Evolutionary conservation across 2,888 invertebrate species (phyloP), one percentile per base, ranked within the genome.

Genomic region (Uloborus plumipes): DNA sequence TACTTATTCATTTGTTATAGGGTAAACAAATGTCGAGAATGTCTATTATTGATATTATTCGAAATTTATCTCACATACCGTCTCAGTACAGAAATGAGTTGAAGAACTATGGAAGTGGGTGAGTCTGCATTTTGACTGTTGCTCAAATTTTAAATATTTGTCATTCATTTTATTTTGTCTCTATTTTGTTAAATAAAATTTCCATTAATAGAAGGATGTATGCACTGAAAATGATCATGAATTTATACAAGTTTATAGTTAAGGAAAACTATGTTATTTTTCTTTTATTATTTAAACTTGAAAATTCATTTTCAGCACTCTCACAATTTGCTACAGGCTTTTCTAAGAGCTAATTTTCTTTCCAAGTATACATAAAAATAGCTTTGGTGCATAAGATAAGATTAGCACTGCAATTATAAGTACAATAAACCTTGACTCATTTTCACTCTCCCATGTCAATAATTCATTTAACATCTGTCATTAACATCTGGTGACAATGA

Each of bases 21-120:
- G 84, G 77, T 47, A 87, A 86, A 79, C 85, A 67, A 79, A 86
- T 72, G 31, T 86, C 81, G 74, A 81, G 84, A 85, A 84, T 76
- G 49, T 86, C 87, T 14, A 86, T 88, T 18, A 82, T 87, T n/a
- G 85, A 86, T 18, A 86, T 88, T 58, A 65, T 88, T 13, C 59
- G 86, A 58, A 85, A 87, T 70, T 59, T 88, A 31, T 85, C 86
- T 20, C 75, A 85, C 58, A 86, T 88, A 26, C 88, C 88, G 18
- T 77, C 78, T 14, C 73, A 85, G 70, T 87, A 86, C 70, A 83
- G 84, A 83, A 84, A 58, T 39, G 69, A 82, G 14, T 55, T 88
- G 6, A 81, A 75, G 69, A 87, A 87, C 73, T 86, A 87, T 85
- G 87, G 87, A 50, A 87, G 88, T 81, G 88, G 88, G 88, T 88